Percentiles rank a stretch among this genome's conserved stretches.
These are phyloP conservation scores for Myoxocephalus aenaeus DNA, from an alignment of 2,797 vertebrate species.

Conservation along the genomic window DNA sequence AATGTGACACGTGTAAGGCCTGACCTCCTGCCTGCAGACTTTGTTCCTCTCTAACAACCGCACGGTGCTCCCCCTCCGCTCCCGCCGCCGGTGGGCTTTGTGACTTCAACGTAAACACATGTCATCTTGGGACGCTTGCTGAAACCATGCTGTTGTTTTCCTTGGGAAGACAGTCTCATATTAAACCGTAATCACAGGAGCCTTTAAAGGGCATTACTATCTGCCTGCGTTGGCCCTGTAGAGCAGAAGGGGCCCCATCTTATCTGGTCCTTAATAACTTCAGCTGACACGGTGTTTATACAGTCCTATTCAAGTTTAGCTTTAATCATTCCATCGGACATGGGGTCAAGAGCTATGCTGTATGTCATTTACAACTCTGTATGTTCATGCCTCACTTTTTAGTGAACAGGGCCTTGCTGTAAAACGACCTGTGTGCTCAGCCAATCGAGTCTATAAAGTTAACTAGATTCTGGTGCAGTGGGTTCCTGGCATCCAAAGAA, in stretches of 20 bases:
- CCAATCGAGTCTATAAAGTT: not conserved
- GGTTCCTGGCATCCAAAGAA: not conserved
- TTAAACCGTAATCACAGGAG: not conserved
- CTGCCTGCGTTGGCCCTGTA: not conserved
- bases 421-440: not conserved
- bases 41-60: not conserved
- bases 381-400: not conserved
- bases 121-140: not conserved
- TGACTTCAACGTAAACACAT: not conserved
- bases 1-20: not conserved
- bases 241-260: not conserved
- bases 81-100: not conserved
- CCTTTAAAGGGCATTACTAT: not conserved
- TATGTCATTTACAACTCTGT: not conserved
- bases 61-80: too few species aligned
- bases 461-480: conserved; percentile 2
- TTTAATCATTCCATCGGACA: not conserved
- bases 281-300: conserved; percentile 19
- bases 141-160: not conserved
- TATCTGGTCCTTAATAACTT: conserved; percentile 6
- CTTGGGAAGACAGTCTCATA: not conserved
- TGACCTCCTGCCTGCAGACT: not conserved
- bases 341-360: not conserved
- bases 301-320: conserved; percentile 17
- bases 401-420: not conserved